Percentiles rank a stretch among this genome's conserved stretches.
phyloP scores from a whole-genome alignment of 2,888 invertebrate genomes.

The Noctua janthe region DNA sequence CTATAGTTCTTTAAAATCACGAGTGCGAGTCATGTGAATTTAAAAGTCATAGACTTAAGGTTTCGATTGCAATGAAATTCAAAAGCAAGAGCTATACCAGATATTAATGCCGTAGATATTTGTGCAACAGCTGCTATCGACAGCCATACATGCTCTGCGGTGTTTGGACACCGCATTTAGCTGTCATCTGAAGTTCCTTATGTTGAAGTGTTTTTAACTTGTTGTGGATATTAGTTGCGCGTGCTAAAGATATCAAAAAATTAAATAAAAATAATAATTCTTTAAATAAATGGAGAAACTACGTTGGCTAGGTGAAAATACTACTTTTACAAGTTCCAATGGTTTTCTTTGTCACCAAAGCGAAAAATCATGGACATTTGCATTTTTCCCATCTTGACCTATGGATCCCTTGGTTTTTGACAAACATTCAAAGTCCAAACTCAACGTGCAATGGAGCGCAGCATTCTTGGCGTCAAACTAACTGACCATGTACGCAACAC shows the following conservation, averaged over 20 bases:
- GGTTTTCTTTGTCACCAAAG: too few relatives aligned
- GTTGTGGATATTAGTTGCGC: background rate
- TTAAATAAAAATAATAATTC: too few relatives aligned
- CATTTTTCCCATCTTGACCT: too few relatives aligned
- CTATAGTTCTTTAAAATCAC: background rate
- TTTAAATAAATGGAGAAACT: background rate
- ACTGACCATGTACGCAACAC: too few relatives aligned
- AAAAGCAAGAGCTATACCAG: background rate
- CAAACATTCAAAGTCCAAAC: too few relatives aligned
- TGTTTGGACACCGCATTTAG: background rate
- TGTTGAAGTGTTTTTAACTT: background rate
- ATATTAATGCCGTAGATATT: background rate
- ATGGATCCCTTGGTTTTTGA: too few relatives aligned
- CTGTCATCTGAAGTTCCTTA: background rate
- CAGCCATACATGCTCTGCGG: background rate
- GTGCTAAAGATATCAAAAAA: background rate
- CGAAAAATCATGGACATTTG: too few relatives aligned
- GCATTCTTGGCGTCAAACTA: too few relatives aligned
- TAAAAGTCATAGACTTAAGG: constrained; percentile 1
- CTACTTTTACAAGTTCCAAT: too few relatives aligned
- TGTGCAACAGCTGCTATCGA: constrained; percentile 5
- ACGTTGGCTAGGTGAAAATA: background rate
- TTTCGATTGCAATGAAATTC: background rate
- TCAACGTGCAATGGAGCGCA: too few relatives aligned
- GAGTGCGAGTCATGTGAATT: background rate